phyloP scores from a whole-genome alignment of 2,797 vertebrate genomes.

The Manis crassicaudata region DNA sequence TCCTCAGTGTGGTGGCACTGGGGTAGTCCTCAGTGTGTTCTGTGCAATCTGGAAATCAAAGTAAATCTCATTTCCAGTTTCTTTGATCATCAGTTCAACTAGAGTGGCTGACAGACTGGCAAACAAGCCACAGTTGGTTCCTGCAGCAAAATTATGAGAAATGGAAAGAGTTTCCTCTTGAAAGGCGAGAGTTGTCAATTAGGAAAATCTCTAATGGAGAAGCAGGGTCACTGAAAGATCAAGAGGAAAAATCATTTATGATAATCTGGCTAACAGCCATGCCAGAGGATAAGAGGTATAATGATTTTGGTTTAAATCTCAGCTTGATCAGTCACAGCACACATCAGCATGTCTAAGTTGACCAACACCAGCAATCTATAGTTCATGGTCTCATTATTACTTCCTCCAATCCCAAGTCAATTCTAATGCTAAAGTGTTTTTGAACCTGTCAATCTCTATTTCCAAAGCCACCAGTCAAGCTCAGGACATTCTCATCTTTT shows the following conservation, averaged over 20 bases:
- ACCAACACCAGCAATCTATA: not conserved
- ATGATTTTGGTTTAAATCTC: conserved; percentile 1
- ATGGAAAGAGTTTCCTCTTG: not conserved
- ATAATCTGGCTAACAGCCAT: not conserved
- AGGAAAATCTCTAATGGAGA: not conserved
- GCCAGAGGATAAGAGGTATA: not conserved
- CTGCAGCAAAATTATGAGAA: not conserved
- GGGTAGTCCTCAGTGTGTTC: not conserved
- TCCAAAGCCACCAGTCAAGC: not conserved
- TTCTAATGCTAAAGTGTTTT: not conserved
- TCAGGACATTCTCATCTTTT: not conserved
- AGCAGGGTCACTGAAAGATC: not conserved
- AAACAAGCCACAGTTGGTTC: not conserved
- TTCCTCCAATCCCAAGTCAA: not conserved
- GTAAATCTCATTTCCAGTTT: conserved; percentile 24
- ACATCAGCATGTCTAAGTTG: not conserved
- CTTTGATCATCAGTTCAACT: not conserved
- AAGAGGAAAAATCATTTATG: not conserved
- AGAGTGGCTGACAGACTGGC: not conserved
- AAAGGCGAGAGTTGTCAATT: not conserved
- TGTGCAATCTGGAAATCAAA: not conserved
- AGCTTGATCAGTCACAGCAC: not conserved
- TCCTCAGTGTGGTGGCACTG: not conserved
- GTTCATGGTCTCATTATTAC: not conserved
- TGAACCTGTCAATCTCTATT: not conserved